Evolutionary conservation across 2,797 vertebrate genomes (phyloP).

Genomic region (Phoxinus dragarum): DNA sequence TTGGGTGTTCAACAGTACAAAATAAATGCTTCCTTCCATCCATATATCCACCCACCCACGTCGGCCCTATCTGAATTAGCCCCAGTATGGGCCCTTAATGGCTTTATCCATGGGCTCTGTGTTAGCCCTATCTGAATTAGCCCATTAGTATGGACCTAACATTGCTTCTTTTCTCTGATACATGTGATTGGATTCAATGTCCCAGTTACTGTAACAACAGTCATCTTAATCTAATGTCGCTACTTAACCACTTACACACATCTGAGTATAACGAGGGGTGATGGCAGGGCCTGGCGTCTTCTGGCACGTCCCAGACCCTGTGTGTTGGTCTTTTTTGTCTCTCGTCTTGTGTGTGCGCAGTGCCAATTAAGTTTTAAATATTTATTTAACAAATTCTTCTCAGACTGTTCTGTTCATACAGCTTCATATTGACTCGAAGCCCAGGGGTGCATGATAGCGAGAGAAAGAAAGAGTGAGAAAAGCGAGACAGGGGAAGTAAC

Average conservation of each 20-base stretch:
- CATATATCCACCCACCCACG: too few relatives aligned
- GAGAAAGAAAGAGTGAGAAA: conserved; percentile 2
- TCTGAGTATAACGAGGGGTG: conserved; percentile 38
- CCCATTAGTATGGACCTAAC: background rate
- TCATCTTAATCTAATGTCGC: background rate
- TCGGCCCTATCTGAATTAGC: too few relatives aligned
- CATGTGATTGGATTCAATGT: conserved; percentile 17
- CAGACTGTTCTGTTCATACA: conserved; percentile 48
- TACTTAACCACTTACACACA: background rate
- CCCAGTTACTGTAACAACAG: background rate
- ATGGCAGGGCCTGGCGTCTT: conserved; percentile 37
- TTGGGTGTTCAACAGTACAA: too few relatives aligned
- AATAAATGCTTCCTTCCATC: too few relatives aligned
- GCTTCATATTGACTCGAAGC: conserved; percentile 38
- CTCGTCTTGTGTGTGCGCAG: conserved; percentile 10
- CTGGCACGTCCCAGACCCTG: conserved; percentile 21
- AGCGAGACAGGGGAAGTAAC: background rate
- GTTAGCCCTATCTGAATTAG: too few relatives aligned
- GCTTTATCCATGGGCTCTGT: too few relatives aligned
- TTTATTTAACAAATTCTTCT: conserved; percentile 53
- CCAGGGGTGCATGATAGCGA: background rate
- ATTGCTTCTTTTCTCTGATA: background rate
- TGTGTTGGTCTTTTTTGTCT: conserved; percentile 34
- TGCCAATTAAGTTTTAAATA: conserved; percentile 53
- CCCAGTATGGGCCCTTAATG: background rate